Conservation (phyloP, 1,140 invertebrate species). For the Diorhabda sublineata region DNA sequence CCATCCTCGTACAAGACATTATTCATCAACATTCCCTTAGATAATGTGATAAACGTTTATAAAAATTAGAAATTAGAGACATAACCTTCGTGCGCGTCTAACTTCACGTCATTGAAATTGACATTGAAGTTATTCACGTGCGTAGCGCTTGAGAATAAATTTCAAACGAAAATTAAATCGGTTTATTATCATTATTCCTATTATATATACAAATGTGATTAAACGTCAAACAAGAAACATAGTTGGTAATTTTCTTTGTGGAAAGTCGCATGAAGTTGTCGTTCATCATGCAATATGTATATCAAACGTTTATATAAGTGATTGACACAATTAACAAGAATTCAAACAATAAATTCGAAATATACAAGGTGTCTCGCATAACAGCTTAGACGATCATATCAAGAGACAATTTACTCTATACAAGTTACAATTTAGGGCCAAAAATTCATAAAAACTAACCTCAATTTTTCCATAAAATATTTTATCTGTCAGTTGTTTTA, state of each 20-base stretch:
- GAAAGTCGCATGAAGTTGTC: slow-evolving; percentile 27
- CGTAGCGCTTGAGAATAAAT: slow-evolving; percentile 4
- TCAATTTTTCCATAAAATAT: too few relatives aligned
- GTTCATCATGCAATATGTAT: slow-evolving; percentile 34
- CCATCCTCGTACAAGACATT: too few relatives aligned
- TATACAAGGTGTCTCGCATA: background rate
- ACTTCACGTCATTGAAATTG: slow-evolving; percentile 1
- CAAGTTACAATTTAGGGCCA: background rate
- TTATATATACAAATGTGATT: slow-evolving; percentile 22
- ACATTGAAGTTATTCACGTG: slow-evolving; percentile 9
- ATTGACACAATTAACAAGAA: background rate
- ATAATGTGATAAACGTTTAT: too few relatives aligned
- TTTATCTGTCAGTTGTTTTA: too few relatives aligned
- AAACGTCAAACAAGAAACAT: slow-evolving; percentile 27
- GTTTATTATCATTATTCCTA: background rate
- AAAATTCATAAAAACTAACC: too few relatives aligned
- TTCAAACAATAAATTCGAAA: background rate
- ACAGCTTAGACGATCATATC: background rate
- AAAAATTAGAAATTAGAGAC: background rate
- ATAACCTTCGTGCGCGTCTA: background rate
- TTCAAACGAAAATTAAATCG: slow-evolving; percentile 3
- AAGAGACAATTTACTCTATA: background rate
- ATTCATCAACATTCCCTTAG: too few relatives aligned
- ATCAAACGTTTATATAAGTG: slow-evolving; percentile 10
- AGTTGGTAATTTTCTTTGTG: slow-evolving; percentile 27